phyloP scores from a whole-genome alignment of 2,888 invertebrate genomes.

The Dascillus cervinus region DNA sequence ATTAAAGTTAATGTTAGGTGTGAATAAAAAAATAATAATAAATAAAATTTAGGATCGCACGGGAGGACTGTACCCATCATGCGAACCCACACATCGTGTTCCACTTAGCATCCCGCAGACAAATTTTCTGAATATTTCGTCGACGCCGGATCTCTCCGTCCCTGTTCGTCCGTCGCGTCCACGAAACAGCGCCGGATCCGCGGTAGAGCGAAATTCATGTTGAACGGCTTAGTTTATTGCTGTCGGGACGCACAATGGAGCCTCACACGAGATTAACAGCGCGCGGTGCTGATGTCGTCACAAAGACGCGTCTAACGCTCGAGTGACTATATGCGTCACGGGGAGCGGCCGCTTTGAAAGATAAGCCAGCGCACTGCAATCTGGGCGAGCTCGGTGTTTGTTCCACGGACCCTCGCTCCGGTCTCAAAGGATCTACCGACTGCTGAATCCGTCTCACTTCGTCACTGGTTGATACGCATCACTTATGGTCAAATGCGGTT shows the following conservation, averaged over 20 bases:
- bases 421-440: background rate
- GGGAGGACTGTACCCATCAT: too few relatives aligned
- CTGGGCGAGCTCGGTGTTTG: background rate
- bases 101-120: too few relatives aligned
- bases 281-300: conserved; percentile 30
- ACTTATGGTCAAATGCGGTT: background rate
- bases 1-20: too few relatives aligned
- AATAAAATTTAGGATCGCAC: too few relatives aligned
- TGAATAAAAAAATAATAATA: too few relatives aligned
- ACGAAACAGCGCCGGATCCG: too few relatives aligned
- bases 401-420: too few relatives aligned
- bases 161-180: too few relatives aligned
- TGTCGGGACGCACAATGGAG: conserved; percentile 13
- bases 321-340: conserved; percentile 28
- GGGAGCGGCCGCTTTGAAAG: conserved; percentile 27
- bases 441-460: background rate
- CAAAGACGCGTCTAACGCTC: conserved; percentile 20
- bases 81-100: too few relatives aligned
- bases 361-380: conserved; percentile 14
- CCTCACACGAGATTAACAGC: conserved; percentile 29
- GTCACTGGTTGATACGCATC: background rate
- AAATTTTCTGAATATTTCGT: too few relatives aligned
- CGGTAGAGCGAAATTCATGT: background rate
- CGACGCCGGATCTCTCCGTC: too few relatives aligned
- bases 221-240: background rate